Evolutionary conservation across 2,888 invertebrate genomes (phyloP).

Genomic region (Neria commutata): DNA sequence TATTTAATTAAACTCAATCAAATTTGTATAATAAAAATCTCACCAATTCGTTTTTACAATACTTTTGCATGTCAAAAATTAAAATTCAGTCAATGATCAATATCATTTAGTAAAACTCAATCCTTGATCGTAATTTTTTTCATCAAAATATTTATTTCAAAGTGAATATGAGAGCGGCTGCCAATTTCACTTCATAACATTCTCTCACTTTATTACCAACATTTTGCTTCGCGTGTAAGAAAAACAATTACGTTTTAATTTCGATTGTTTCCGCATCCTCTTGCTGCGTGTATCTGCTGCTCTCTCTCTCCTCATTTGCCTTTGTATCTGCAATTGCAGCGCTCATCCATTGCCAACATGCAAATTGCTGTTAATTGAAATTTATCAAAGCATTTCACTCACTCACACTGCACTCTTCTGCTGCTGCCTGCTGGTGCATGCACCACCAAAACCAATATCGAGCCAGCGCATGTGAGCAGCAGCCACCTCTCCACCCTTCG

Average conservation of each 20-base stretch:
- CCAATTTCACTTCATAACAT: too few species aligned
- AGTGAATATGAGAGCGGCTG: too few species aligned
- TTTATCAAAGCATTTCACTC: constrained; percentile 32
- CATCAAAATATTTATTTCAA: too few species aligned
- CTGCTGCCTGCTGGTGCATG: constrained; percentile 4
- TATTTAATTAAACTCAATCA: too few species aligned
- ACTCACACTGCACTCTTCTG: background rate
- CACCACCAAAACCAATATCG: background rate
- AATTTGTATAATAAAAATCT: too few species aligned
- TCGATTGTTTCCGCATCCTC: constrained; percentile 21
- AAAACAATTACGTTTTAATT: constrained; percentile 53
- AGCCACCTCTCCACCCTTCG: background rate
- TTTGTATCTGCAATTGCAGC: background rate
- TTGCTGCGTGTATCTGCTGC: background rate
- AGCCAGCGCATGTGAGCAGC: background rate
- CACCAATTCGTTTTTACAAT: too few species aligned
- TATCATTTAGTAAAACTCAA: too few species aligned
- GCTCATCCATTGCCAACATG: constrained; percentile 29
- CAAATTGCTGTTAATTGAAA: constrained; percentile 50
- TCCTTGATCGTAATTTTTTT: too few species aligned
- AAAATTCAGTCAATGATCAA: too few species aligned
- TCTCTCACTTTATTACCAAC: too few species aligned
- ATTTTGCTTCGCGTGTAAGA: too few species aligned
- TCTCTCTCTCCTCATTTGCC: background rate
- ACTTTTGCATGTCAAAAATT: too few species aligned